Evolutionary conservation across 2,888 invertebrate genomes (phyloP), one percentile per base, ranked within the genome.

Genomic region (Auanema freiburgensis): DNA sequence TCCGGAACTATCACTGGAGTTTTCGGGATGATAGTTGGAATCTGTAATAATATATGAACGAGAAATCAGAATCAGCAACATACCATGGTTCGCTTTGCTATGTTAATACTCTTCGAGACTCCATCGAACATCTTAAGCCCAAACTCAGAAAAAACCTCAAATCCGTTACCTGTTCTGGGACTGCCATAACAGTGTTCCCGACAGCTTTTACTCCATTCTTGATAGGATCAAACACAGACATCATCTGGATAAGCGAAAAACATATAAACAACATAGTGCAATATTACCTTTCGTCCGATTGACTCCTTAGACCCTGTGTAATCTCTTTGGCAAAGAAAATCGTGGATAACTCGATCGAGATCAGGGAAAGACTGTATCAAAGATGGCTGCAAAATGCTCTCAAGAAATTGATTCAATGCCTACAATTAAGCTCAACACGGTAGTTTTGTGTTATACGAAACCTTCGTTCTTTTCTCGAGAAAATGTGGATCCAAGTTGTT

Each of bases 401-500:
- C 59, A 50, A 74, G 50, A 51, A 69, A 74, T 50, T 63, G 52
- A 52, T 74, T 74, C 12, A 74, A 49, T 10, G 74, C 74, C 55
- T 60, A 54, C 12, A 57, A 6, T 33, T 33, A 8, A 33, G 33
- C 8, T 5, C 33, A 33, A 33, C n/a, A n/a, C n/a, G n/a, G n/a
- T n/a, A n/a, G n/a, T n/a, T 5, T 33, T 33, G 33, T 33, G 33
- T 33, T 33, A 52, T 21, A 23, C 12, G 23, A 2, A 40, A 63
- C 86, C 66, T 84, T 84, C 88, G 92, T 92, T 18, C 95, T 87
- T 78, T 89, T 90, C 84, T 95, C 94, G 59, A 95, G 85, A 24
- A 95, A 87, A 33, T 86, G 85, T 66, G 85, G 82, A 63, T 92
- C 92, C 84, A 92, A 91, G 83, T 94, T 95, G 83, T 93, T 92